These are phyloP conservation scores for Ophion ventricosus DNA, from an alignment of 2,888 invertebrate genomes.

Conservation along the genomic window DNA sequence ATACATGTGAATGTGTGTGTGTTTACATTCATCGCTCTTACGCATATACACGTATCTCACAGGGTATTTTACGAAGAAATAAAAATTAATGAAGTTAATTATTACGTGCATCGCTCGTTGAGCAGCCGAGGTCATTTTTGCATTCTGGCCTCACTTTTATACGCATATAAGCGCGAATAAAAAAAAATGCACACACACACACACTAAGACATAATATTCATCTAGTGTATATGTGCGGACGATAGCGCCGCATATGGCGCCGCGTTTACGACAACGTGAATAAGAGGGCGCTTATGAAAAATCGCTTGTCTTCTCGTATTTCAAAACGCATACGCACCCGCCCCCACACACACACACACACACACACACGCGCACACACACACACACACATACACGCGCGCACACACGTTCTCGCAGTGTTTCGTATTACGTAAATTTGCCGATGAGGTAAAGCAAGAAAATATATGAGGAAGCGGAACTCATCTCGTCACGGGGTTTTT, in stretches of 20 bases:
- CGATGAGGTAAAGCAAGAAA: background rate
- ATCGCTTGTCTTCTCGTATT: slow-evolving; percentile 23
- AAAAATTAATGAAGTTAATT: slow-evolving; percentile 72
- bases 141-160: slow-evolving; percentile 50
- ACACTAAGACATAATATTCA: background rate
- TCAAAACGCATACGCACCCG: background rate
- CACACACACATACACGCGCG: background rate
- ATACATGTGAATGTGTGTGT: background rate
- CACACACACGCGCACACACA: too few relatives aligned
- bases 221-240: background rate
- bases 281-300: slow-evolving; percentile 34
- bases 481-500: slow-evolving; percentile 19
- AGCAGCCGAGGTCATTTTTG: slow-evolving; percentile 65
- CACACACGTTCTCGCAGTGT: background rate
- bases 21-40: slow-evolving; percentile 13
- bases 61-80: slow-evolving; percentile 67
- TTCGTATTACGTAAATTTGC: slow-evolving; percentile 6
- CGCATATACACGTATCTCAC: slow-evolving; percentile 14
- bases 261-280: slow-evolving; percentile 23
- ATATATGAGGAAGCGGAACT: background rate
- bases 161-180: background rate
- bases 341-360: too few relatives aligned
- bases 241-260: slow-evolving; percentile 51
- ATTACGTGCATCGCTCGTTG: slow-evolving; percentile 68
- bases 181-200: background rate